Base-by-base conservation (phyloP, 2,797 vertebrate genomes). In the Paratrypauchen microcephalus region DNA sequence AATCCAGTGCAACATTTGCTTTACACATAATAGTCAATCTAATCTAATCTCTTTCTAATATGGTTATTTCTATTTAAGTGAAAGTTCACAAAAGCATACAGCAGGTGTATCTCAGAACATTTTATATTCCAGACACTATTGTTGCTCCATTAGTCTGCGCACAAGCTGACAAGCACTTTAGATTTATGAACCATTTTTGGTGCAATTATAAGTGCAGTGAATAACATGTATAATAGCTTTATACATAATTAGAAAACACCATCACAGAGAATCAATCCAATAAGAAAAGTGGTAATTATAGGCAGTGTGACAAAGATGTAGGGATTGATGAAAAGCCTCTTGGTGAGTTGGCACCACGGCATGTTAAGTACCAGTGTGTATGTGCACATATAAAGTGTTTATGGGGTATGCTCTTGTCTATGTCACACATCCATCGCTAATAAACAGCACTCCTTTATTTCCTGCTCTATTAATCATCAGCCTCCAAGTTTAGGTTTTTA, bases 391-490 rank as follows among this genome's bases (percentile, higher is more conserved):
- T 69, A 13, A 24, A 32, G 64, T 36, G 65, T 66, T 55, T 61
- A 50, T 32, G 67, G 50, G 36, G 62, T 66, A 59, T 19, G 28
- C 76, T 62, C 69, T 68, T 32, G 72, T 73, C 77, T 48, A 50
- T 59, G 61, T 64, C 73, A 69, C 60, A 76, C 76, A 83, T 66
- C 69, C 68, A 78, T 79, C 74, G 69, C 76, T 81, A 86, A 87
- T 85, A 80, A 86, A 86, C 73, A 83, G 56, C 66, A 50, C 65
- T 74, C 64, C 73, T 72, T 84, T 80, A 76, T 78, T 85, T 82
- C 75, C 65, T 59, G 68, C 85, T 83, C 78, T 78, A 87, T 90
- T 87, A 87, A 89, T 89, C 79, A 87, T 86, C 70, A 69, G 72
- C 81, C 75, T 75, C 73, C 73, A 75, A 78, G 75, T 89, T 90